phyloP scores from a whole-genome alignment of 2,113 vertebrate species.

The Odobenus rosmarus region DNA sequence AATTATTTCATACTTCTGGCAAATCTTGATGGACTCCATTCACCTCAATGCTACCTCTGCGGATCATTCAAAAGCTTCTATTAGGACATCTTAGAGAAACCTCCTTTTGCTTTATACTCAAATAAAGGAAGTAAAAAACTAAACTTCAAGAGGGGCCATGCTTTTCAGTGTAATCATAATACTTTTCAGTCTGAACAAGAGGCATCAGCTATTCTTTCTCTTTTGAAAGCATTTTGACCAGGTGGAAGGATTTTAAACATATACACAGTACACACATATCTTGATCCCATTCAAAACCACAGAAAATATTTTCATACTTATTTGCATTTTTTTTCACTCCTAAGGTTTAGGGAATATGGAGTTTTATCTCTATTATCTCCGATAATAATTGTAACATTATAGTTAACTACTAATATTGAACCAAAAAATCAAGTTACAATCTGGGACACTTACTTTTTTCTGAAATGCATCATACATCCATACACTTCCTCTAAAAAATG shows the following conservation, averaged over 20 bases:
- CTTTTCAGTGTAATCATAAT: slow-evolving; percentile 73
- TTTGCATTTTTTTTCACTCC: slow-evolving; percentile 58
- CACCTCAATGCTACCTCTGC: slow-evolving; percentile 73
- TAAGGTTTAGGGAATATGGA: slow-evolving; percentile 37
- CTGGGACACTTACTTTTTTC: slow-evolving; percentile 10
- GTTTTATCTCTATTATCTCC: not conserved
- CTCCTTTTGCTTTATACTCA: slow-evolving; percentile 75
- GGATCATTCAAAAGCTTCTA: slow-evolving; percentile 80
- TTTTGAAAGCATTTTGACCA: slow-evolving; percentile 73
- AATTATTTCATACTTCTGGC: slow-evolving; percentile 80
- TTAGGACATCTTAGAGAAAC: slow-evolving; percentile 75
- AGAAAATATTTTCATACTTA: slow-evolving; percentile 45
- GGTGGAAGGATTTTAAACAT: slow-evolving; percentile 67
- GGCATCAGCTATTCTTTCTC: slow-evolving; percentile 51
- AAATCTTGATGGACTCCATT: slow-evolving; percentile 80
- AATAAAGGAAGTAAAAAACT: slow-evolving; percentile 77
- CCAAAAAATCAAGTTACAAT: not conserved
- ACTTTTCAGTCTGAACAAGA: slow-evolving; percentile 60
- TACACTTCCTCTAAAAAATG: slow-evolving; percentile 31
- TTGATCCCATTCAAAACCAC: not conserved
- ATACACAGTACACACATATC: not conserved
- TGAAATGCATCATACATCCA: not conserved
- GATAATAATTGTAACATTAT: not conserved
- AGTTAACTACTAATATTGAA: not conserved
- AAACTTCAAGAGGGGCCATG: slow-evolving; percentile 78